These are phyloP conservation scores for Laticauda colubrina DNA, from an alignment of 2,113 vertebrate species.

Conservation along the genomic window DNA sequence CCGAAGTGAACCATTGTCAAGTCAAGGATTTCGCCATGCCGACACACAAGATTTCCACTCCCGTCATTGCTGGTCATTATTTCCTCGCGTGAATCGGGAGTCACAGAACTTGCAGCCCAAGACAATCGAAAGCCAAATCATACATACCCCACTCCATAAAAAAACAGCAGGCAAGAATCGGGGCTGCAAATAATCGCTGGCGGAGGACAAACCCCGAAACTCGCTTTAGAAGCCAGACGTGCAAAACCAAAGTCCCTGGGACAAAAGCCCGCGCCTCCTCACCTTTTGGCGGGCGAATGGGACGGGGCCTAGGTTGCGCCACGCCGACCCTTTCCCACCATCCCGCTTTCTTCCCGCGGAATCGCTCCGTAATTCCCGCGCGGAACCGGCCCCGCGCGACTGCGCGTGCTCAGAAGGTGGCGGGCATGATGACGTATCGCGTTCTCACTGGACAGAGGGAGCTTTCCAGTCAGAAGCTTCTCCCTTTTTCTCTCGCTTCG, in stretches of 20 bases:
- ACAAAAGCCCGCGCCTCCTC: neutral
- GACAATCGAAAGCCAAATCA: neutral
- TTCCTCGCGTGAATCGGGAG: neutral
- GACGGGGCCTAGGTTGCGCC: neutral
- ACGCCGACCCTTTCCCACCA: neutral
- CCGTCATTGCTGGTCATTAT: neutral
- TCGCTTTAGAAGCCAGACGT: neutral
- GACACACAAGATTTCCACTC: neutral
- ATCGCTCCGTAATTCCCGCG: conserved; percentile 45
- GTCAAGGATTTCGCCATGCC: too few species aligned
- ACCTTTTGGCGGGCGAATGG: neutral
- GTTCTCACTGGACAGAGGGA: neutral
- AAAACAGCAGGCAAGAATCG: neutral
- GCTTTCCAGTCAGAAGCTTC: neutral
- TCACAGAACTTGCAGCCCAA: neutral
- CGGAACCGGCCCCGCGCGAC: accelerated
- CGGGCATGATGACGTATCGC: neutral
- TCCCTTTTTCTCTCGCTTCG: neutral
- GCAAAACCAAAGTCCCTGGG: neutral
- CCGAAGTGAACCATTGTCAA: neutral
- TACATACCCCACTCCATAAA: neutral
- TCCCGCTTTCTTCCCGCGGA: neutral
- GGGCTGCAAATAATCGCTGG: neutral
- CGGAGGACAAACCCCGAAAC: neutral
- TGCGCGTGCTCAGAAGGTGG: conserved; percentile 43